Evolutionary conservation across 2,797 vertebrate species (phyloP), one percentile per base, ranked within the genome.

Genomic region (Hippoglossus hippoglossus): DNA sequence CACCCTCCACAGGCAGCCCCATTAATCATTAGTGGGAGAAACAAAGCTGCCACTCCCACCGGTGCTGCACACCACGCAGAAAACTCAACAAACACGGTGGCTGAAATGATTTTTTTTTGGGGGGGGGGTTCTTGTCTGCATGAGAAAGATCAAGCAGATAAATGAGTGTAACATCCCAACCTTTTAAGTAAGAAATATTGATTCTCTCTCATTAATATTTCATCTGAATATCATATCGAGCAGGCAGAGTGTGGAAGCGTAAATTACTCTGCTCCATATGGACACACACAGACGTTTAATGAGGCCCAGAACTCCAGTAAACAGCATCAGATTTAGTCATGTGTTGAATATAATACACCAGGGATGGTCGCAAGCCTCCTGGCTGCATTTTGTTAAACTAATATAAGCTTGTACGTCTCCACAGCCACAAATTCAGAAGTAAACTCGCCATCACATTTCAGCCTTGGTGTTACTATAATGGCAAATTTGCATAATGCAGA

Each of bases 1-100:
- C 92, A 78, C 87, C 86, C 86, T 65, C 63, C 74, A 56, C 67
- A 65, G 79, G 75, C 69, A 83, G 79, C 25, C 65, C 44, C 80
- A 74, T 81, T 83, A 79, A 88, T 87, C 87, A 86, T 77, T 74
- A 79, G 47, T 52, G 54, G 53, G 36, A 77, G 63, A 73, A 69
- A 81, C 66, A 72, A 71, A 69, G 63, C 55, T 12, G 75, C 72
- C 74, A 66, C 79, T 75, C 80, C 82, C 54, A 41, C 21, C 9
- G 0, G n/a, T 26, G 12, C 66, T 16, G 4, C 39, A 74, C 82
- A 82, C 82, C 78, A 77, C 62, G 73, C 2, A 34, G 50, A 66
- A 73, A 67, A 55, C 58, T 60, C 36, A 56, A 52, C 63, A 62
- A 18, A 49, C 46, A 49, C 24, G 57, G 44, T 56, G 61, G 63